Evolutionary conservation across 2,797 vertebrate species (phyloP), one percentile per base, ranked within the genome.

Genomic region (Paguma larvata): DNA sequence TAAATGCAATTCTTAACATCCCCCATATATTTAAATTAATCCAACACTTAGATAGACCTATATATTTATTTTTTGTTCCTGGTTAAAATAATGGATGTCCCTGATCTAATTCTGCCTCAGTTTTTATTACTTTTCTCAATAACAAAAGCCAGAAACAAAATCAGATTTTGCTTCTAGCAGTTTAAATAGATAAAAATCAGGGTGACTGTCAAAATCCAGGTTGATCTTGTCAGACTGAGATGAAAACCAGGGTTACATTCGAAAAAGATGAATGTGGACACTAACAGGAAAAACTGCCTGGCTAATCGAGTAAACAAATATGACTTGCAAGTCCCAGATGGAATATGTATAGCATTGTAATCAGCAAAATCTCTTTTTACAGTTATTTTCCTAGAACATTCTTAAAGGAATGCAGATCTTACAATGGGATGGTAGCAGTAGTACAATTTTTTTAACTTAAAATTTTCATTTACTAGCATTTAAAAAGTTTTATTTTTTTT

Each of bases 91-190:
- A 97, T 77, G 92, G 94, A 93, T 63, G 48, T 63, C 25, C 87
- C n/a, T 96, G 94, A 93, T 98, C 62, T 68, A 96, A 97, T 97
- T 96, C 44, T 15, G 41, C 51, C 72, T 75, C 82, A 67, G 38
- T 68, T 97, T 93, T 97, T 94, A 93, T 78, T 56, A 38, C 87
- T 96, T 95, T 94, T 0, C 82, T 77, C 44, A 97, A 41, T 73
- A 96, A 89, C 83, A 18, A 96, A 97, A 38, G 68, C n/a, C 44
- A 98, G 93, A 88, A 84, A 95, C 80, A 95, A 95, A 97, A 97
- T 95, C 96, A 88, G 85, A 72, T 94, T 82, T 70, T 97, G 95
- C 89, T 95, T 94, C 91, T 88, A 67, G 91, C 88, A 77, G 65
- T 96, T 97, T 98, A 56, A 2, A 91, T 86, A 91, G 83, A 83